A percentile compares a stretch with the other conserved stretches of the same genome.
These are phyloP conservation scores for Montifringilla adamsi DNA, from an alignment of 2,113 vertebrate genomes.

Conservation along the genomic window DNA sequence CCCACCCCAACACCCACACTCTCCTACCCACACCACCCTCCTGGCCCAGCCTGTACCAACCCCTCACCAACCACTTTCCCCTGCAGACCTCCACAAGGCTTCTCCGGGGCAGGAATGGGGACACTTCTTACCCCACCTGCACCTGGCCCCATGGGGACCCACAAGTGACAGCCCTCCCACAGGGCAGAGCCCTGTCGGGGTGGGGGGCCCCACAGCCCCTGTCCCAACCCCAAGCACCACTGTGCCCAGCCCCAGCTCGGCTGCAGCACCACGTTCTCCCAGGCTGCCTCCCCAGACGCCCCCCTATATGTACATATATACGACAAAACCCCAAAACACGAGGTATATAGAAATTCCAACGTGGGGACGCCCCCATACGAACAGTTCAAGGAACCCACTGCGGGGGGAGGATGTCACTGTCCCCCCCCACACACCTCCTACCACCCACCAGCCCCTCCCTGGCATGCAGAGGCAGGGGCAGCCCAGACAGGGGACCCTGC, in stretches of 20 bases:
- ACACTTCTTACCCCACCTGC: background rate
- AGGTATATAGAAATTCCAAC: slow-evolving; percentile 72
- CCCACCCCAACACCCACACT: background rate
- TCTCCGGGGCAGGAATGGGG: background rate
- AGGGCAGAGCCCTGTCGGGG: background rate
- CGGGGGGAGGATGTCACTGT: background rate
- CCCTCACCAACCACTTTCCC: background rate
- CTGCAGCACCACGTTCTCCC: background rate
- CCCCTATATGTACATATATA: slow-evolving; percentile 55
- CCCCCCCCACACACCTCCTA: background rate
- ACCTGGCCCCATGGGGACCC: background rate
- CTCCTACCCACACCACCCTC: background rate
- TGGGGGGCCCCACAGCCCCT: background rate
- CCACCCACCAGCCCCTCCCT: background rate
- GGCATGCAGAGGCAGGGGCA: background rate
- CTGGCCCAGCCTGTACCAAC: background rate
- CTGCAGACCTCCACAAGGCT: background rate
- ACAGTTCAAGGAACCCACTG: slow-evolving; percentile 70
- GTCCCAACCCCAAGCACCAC: background rate
- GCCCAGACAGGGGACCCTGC: background rate
- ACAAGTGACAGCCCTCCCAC: background rate
- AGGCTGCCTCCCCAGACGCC: background rate
- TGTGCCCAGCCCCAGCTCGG: background rate
- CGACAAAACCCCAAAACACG: slow-evolving; percentile 64
- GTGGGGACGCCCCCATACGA: slow-evolving; percentile 54